Evolutionary conservation across 2,888 invertebrate species (phyloP), one percentile per base, ranked within the genome.

Genomic region (Platycheirus rosarum): DNA sequence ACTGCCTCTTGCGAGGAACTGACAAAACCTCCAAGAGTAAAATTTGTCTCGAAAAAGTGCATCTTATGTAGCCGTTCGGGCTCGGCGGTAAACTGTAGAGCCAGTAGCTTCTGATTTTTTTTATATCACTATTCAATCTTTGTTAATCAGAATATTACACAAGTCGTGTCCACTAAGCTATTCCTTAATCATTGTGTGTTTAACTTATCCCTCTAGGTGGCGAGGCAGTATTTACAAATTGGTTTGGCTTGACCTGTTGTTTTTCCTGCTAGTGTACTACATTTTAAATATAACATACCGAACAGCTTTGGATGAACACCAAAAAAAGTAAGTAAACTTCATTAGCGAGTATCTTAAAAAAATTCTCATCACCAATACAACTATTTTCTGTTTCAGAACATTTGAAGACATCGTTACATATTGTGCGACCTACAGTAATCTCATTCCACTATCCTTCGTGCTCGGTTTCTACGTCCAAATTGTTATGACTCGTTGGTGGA

Each of bases 401-500:
- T 98, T 97, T 89, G 97, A 97, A 90, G 93, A 93, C 80, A 92
- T 97, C 63, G 95, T 95, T 2, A 93, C 93, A 84, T 97, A 97
- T 91, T 98, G 97, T 91, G 94, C 95, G 88, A 94, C 94, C 85
- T 97, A 96, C 91, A 95, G 95, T 86, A 95, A 95, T 91, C 93
- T 97, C 86, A 97, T 98, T 86, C 98, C 98, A 11, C 90, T 98
- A 85, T 97, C 97, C 4, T 98, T 98, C 90, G 97, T 98, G 76
- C 92, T 98, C 86, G 97, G 98, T 86, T 98, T 98, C 92, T 98
- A 97, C 91, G 97, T 98, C 63, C 95, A 95, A 6, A 94, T 97
- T 85, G 97, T 98, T 57, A 97, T 97, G 94, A 95, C 95, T 73
- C 93, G 98, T 86, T 98, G 97, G 97, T 97, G 97, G 96, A 94